These are phyloP conservation scores for Benitochromis conjunctus DNA, from an alignment of 2,113 vertebrate genomes.

Conservation along the genomic window DNA sequence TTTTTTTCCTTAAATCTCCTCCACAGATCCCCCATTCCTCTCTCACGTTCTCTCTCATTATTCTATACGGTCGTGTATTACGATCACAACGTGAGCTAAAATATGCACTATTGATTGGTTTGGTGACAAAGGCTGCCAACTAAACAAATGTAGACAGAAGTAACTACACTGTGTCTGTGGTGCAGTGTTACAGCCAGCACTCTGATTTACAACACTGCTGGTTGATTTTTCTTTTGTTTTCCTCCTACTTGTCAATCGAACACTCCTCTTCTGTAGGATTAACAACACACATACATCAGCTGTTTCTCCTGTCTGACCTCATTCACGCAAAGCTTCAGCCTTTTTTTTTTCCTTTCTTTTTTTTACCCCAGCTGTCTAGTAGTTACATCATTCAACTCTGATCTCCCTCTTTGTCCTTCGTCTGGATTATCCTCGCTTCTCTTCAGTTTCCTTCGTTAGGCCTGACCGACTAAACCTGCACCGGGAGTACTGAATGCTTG, in stretches of 20 bases:
- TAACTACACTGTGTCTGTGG: slow-evolving; percentile 2
- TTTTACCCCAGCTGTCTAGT: slow-evolving; percentile 39
- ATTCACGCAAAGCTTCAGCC: slow-evolving; percentile 23
- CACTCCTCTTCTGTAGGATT: slow-evolving; percentile 8
- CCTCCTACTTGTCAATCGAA: slow-evolving; percentile 11
- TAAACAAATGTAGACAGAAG: slow-evolving; percentile 31
- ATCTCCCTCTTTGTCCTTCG: slow-evolving; percentile 6
- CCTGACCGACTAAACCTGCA: slow-evolving; percentile 14
- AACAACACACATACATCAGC: slow-evolving; percentile 29
- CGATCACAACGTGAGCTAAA: slow-evolving; percentile 24
- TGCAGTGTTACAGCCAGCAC: not conserved
- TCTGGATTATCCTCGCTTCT: slow-evolving; percentile 3
- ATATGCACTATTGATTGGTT: slow-evolving; percentile 59
- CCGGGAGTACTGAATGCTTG: not conserved
- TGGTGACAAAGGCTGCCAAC: slow-evolving; percentile 12
- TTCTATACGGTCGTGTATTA: slow-evolving; percentile 23
- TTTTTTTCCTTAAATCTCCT: slow-evolving; percentile 8
- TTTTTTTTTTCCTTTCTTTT: not conserved
- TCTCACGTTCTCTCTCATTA: slow-evolving; percentile 33
- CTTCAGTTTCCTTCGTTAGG: slow-evolving; percentile 24
- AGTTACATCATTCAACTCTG: slow-evolving; percentile 50
- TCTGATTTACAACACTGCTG: slow-evolving; percentile 39
- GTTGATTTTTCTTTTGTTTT: slow-evolving; percentile 29
- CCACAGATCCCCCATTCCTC: not conserved
- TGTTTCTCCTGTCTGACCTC: slow-evolving; percentile 51